These are phyloP conservation scores for Tangara arthus DNA, from an alignment of 2,797 vertebrate genomes.

Conservation along the genomic window DNA sequence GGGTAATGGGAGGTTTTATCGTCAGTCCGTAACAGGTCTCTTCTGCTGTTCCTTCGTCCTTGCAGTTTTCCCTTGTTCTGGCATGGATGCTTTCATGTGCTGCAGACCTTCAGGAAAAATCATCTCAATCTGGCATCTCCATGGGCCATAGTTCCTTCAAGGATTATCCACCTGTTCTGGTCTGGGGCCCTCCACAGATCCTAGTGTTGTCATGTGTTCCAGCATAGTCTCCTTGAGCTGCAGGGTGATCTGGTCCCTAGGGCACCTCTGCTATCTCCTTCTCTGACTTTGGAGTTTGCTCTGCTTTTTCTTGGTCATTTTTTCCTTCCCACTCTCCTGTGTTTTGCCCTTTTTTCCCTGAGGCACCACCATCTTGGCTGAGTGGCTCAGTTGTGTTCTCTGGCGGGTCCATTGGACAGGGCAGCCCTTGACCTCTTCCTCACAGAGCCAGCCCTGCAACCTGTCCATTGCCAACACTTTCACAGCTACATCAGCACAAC, in stretches of 20 bases:
- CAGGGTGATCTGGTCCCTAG: neutral
- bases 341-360: neutral
- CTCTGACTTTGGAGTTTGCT: neutral
- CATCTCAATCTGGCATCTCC: neutral
- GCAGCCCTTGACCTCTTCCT: neutral
- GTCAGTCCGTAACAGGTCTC: neutral
- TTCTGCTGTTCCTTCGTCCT: neutral
- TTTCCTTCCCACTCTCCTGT: neutral
- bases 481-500: neutral
- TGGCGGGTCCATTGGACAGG: accelerated
- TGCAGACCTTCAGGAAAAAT: neutral
- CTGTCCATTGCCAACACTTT: neutral
- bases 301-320: neutral
- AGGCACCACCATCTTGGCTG: neutral
- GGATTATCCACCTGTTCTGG: neutral
- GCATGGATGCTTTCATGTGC: neutral
- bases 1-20: neutral
- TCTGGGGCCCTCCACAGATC: neutral
- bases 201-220: neutral
- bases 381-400: neutral
- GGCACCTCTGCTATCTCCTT: neutral
- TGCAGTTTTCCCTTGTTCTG: neutral
- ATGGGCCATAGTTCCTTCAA: neutral
- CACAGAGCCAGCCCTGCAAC: neutral
- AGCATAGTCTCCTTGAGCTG: neutral